These are phyloP conservation scores for Chloroclysta siterata DNA, from an alignment of 2,888 invertebrate species.

Conservation along the genomic window DNA sequence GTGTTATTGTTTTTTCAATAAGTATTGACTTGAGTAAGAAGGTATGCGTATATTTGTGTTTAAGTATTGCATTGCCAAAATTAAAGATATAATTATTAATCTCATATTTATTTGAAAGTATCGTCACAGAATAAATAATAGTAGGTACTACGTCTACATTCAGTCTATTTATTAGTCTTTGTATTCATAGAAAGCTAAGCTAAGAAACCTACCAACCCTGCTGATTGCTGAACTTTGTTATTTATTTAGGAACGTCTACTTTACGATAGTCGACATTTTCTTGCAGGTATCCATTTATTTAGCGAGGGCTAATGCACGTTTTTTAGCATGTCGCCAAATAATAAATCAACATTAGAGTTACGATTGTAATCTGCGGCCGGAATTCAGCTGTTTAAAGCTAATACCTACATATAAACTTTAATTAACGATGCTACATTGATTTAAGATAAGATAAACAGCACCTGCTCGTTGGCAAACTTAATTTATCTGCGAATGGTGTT, in stretches of 20 bases:
- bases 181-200: too few relatives aligned
- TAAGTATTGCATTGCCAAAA: too few relatives aligned
- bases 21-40: background rate
- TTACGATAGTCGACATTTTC: background rate
- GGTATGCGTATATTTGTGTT: background rate
- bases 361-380: conserved; percentile 53
- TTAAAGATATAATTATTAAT: too few relatives aligned
- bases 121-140: too few relatives aligned
- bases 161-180: too few relatives aligned
- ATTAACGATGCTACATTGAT: conserved; percentile 72
- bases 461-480: conserved; percentile 72
- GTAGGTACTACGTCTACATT: too few relatives aligned
- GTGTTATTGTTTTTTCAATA: conserved; percentile 19
- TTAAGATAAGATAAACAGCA: conserved; percentile 69
- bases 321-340: conserved; percentile 14
- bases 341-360: conserved; percentile 51
- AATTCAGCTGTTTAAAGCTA: conserved; percentile 47
- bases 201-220: background rate
- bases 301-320: background rate
- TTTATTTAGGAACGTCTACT: background rate
- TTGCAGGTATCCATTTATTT: background rate
- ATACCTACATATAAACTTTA: conserved; percentile 58
- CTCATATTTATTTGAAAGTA: too few relatives aligned
- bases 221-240: background rate
- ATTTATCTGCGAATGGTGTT: conserved; percentile 70